Evolutionary conservation across 1,140 invertebrate species (phyloP), one percentile per base, ranked within the genome.

Genomic region (Agrypnia vestita): DNA sequence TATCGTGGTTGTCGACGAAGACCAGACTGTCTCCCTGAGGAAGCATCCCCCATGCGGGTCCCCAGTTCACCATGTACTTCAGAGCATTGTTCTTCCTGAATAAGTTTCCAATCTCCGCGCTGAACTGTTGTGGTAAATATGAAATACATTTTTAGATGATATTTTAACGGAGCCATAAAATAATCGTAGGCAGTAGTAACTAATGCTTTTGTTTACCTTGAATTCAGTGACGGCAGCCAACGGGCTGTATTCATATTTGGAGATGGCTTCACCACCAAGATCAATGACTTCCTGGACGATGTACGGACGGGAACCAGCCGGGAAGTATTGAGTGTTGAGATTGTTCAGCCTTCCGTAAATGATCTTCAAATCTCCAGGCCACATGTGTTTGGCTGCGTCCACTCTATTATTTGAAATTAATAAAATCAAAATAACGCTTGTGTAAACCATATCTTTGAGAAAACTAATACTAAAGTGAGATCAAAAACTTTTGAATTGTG

Each of bases 201-300:
- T 74, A 43, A 17, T 44, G 59, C 4, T n/a, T n/a, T n/a, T n/a
- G n/a, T n/a, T 78, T 76, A 80, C 83, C 55, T 84, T 87, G 85
- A 96, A 97, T 85, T 97, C 95, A 0, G 94, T 95, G 8, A 96
- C 94, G 11, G 91, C 87, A 17, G 92, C 94, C 3, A 94, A 86
- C 0, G 87, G 80, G 11, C 91, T 91, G 85, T 96, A 96, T 82
- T 95, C 93, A 3, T 84, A 84, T 53, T 90, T 90, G 13, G 88
- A 91, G 73, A 96, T 88, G 61, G 93, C 92, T 85, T 96, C 95
- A 44, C 92, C 89, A 47, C 94, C 93, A 8, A 91, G 87, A 86
- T 97, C 95, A 61, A 96, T 95, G 6, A 97, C 95, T 89, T 97
- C 96, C 84, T 96, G 95, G 85, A 90, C 94, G 79, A 96, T 91